Percentiles rank a stretch among this genome's conserved stretches.
Evolutionary conservation across 2,113 vertebrate species (phyloP).

Genomic region (Pseudorhombus dupliciocellatus): DNA sequence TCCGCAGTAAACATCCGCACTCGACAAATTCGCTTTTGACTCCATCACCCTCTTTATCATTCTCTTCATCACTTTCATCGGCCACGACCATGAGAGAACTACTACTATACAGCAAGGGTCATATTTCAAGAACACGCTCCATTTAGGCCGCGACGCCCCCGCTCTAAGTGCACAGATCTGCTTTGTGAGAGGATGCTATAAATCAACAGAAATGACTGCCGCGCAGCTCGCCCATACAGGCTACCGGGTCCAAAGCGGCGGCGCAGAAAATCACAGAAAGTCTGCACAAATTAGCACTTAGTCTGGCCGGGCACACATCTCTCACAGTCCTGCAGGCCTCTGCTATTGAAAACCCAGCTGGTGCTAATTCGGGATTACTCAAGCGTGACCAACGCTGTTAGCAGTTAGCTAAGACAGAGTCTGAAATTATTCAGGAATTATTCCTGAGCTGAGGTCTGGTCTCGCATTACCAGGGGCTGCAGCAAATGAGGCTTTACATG

Average conservation of each 20-base stretch:
- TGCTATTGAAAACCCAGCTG: slow-evolving; percentile 60
- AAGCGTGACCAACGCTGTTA: slow-evolving; percentile 74
- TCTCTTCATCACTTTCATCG: not conserved
- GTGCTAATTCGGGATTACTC: slow-evolving; percentile 76
- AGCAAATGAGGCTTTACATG: slow-evolving; percentile 60
- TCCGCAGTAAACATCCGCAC: slow-evolving; percentile 35
- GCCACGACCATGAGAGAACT: not conserved
- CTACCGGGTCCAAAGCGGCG: slow-evolving; percentile 30
- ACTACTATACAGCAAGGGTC: not conserved
- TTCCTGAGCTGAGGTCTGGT: slow-evolving; percentile 53
- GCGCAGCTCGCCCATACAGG: slow-evolving; percentile 33
- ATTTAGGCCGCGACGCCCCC: slow-evolving; percentile 14
- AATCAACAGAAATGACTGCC: slow-evolving; percentile 25
- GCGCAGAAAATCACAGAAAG: slow-evolving; percentile 42
- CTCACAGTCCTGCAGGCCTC: slow-evolving; percentile 24
- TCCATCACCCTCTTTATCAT: slow-evolving; percentile 20
- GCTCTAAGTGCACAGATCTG: slow-evolving; percentile 10
- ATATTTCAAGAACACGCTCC: not conserved
- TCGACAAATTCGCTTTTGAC: slow-evolving; percentile 19
- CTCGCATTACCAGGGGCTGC: slow-evolving; percentile 53
- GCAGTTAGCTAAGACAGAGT: slow-evolving; percentile 60
- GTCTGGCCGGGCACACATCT: slow-evolving; percentile 46
- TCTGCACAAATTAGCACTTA: slow-evolving; percentile 73
- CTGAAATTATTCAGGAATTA: slow-evolving; percentile 74
- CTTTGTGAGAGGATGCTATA: slow-evolving; percentile 26